These are phyloP conservation scores for Cephalotes varians DNA, from an alignment of 2,888 invertebrate species.

Conservation along the genomic window DNA sequence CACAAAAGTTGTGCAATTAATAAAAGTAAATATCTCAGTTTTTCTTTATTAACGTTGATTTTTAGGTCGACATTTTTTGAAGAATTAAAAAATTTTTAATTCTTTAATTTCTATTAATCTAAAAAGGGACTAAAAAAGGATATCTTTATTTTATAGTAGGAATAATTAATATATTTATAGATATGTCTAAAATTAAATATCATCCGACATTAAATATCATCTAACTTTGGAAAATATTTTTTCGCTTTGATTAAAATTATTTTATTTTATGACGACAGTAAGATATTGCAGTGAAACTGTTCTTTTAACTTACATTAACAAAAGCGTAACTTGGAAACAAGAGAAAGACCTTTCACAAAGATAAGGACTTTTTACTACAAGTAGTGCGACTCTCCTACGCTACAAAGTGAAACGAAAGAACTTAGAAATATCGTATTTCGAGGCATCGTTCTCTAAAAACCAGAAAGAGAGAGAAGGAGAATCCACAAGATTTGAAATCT, in stretches of 20 bases:
- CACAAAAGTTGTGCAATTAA: not conserved
- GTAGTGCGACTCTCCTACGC: not conserved
- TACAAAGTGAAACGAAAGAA: not conserved
- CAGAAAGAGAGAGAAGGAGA: not conserved
- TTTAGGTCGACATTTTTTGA: not conserved
- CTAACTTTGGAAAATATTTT: not conserved
- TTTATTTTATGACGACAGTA: not conserved
- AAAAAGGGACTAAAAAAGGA: not conserved
- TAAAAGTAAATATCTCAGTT: not conserved
- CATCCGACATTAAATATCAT: not conserved
- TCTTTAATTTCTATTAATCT: not conserved
- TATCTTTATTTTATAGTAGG: not conserved
- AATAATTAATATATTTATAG: not conserved
- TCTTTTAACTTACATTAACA: not conserved
- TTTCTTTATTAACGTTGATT: not conserved
- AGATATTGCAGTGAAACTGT: not conserved
- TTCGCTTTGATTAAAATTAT: not conserved
- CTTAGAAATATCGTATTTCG: not conserved
- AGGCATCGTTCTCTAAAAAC: not conserved
- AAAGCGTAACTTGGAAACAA: not conserved
- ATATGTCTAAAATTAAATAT: not conserved
- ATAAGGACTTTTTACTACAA: not conserved
- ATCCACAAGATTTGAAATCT: not conserved
- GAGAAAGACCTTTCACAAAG: not conserved
- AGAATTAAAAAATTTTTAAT: not conserved